These are phyloP conservation scores for Collichthys lucidus DNA, from an alignment of 2,113 vertebrate genomes.

Conservation along the genomic window DNA sequence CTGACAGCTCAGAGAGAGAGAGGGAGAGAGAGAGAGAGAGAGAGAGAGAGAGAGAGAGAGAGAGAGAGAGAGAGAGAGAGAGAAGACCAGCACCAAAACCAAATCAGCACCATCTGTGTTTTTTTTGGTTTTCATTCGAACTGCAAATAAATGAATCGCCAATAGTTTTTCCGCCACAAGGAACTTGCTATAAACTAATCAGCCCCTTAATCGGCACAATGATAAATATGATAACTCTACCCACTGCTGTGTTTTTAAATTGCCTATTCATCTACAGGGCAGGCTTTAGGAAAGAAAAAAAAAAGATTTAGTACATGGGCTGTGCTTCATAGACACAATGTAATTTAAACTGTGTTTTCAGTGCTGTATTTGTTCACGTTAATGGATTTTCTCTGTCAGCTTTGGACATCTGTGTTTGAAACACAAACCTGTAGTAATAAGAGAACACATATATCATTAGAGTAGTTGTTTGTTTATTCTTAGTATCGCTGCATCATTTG, in stretches of 20 bases:
- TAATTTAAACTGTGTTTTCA: slow-evolving; percentile 56
- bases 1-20: slow-evolving; percentile 56
- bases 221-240: slow-evolving; percentile 77
- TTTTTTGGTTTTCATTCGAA: slow-evolving; percentile 49
- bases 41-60: slow-evolving; percentile 27
- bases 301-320: slow-evolving; percentile 36
- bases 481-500: background rate
- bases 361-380: slow-evolving; percentile 32
- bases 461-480: slow-evolving; percentile 18
- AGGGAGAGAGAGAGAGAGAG: background rate
- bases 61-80: background rate
- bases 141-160: slow-evolving; percentile 57
- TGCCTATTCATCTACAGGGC: slow-evolving; percentile 78
- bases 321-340: slow-evolving; percentile 61
- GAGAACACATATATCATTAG: background rate
- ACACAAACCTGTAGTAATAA: slow-evolving; percentile 19
- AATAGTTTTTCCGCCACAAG: slow-evolving; percentile 68
- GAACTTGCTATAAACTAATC: slow-evolving; percentile 69
- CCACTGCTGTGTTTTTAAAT: slow-evolving; percentile 81
- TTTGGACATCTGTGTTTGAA: slow-evolving; percentile 38
- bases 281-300: slow-evolving; percentile 53
- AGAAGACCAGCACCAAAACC: background rate
- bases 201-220: slow-evolving; percentile 73
- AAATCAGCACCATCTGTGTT: slow-evolving; percentile 58
- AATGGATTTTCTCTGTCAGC: slow-evolving; percentile 43